Conservation (phyloP, 2,888 invertebrate genomes). For the Pammene fasciana region DNA sequence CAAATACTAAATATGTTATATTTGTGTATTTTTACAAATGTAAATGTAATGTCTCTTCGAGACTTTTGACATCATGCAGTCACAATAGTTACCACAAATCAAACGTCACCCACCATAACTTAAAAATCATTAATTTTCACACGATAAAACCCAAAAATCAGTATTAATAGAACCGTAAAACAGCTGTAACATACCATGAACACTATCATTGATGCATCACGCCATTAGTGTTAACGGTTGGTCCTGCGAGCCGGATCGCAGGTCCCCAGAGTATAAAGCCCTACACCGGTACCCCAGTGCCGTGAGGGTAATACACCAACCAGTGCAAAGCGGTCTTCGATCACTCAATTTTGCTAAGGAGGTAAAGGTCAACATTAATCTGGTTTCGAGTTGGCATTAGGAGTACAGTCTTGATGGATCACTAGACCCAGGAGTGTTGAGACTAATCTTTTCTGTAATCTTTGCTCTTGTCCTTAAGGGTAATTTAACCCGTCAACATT, state of each 20-base stretch:
- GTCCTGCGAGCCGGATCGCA: not conserved
- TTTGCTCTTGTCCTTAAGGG: not conserved
- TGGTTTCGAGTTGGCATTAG: not conserved
- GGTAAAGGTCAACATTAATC: not conserved
- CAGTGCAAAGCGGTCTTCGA: not conserved
- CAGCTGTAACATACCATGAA: not conserved
- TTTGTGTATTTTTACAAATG: no score
- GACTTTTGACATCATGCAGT: no score
- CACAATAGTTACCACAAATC: no score
- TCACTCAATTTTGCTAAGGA: not conserved
- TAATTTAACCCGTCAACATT: not conserved
- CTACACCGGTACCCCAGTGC: not conserved
- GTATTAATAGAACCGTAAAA: not conserved
- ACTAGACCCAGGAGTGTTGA: not conserved
- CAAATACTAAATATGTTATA: no score
- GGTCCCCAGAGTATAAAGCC: constrained; percentile 1
- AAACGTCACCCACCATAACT: not conserved
- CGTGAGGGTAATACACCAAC: not conserved
- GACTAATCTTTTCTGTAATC: not conserved
- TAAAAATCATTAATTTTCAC: not conserved
- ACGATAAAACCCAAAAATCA: not conserved
- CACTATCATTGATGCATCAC: not conserved
- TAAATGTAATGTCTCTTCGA: no score
- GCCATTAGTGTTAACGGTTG: not conserved
- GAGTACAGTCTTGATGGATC: not conserved